These are phyloP conservation scores for Caenorhabditis sp. DNA, from an alignment of 2,888 invertebrate genomes.

Conservation along the genomic window DNA sequence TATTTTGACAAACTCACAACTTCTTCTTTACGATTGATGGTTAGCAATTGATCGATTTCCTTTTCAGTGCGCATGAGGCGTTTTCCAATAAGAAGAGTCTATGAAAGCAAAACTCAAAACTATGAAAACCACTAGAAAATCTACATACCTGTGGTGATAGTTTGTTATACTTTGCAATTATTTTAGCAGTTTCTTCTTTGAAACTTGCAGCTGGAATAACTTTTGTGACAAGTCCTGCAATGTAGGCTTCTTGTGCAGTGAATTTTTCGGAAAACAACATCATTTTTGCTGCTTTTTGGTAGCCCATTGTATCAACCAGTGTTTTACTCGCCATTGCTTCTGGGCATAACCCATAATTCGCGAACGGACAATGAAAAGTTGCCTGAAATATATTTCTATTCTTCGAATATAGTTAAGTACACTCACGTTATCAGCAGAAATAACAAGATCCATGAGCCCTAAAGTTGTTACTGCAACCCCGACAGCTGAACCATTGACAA, in stretches of 20 bases:
- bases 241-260: constrained; percentile 81
- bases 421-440: constrained; percentile 79
- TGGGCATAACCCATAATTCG: constrained; percentile 56
- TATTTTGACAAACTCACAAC: neutral
- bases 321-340: constrained; percentile 58
- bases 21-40: constrained; percentile 33
- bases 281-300: constrained; percentile 78
- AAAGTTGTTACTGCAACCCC: constrained; percentile 88
- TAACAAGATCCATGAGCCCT: constrained; percentile 86
- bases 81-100: constrained; percentile 45
- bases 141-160: constrained; percentile 31
- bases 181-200: constrained; percentile 27
- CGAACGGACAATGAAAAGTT: constrained; percentile 58
- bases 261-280: constrained; percentile 80
- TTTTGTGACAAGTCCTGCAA: constrained; percentile 81
- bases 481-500: constrained; percentile 94
- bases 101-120: constrained; percentile 10
- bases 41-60: constrained; percentile 28
- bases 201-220: constrained; percentile 54
- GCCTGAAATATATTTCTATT: constrained; percentile 43
- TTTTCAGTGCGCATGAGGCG: constrained; percentile 32
- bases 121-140: neutral
- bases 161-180: constrained; percentile 29
- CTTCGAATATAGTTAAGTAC: neutral
- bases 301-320: constrained; percentile 74